phyloP scores from a whole-genome alignment of 2,797 vertebrate genomes.

The Spizella passerina region DNA sequence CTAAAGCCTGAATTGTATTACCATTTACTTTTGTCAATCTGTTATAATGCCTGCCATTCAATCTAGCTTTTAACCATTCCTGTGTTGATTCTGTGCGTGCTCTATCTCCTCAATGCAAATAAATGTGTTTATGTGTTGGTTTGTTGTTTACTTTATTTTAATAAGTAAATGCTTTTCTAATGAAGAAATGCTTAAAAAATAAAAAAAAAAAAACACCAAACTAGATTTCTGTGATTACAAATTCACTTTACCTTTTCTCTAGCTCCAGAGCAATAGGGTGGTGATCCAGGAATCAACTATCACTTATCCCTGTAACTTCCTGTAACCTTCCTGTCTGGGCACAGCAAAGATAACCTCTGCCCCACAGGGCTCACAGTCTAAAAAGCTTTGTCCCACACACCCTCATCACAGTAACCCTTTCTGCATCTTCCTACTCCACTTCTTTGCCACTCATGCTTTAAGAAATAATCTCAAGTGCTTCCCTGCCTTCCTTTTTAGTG shows the following conservation, averaged over 20 bases:
- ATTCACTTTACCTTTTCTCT: constrained; percentile 14
- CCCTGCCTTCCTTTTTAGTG: not conserved
- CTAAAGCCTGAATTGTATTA: not conserved
- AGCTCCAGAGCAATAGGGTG: not conserved
- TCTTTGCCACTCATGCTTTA: not conserved
- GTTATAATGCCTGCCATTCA: not conserved
- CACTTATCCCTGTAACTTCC: constrained; percentile 53
- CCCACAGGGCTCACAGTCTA: not conserved
- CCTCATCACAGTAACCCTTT: not conserved
- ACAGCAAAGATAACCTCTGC: constrained; percentile 55
- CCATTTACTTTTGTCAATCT: not conserved
- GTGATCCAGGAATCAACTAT: not conserved
- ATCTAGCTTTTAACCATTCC: not conserved
- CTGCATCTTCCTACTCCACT: not conserved
- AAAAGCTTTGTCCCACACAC: not conserved
- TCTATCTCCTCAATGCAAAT: not conserved
- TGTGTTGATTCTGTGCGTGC: rapidly evolving
- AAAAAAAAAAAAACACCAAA: not conserved
- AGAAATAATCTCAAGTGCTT: not conserved
- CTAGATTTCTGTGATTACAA: not conserved
- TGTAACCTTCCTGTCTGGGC: constrained; percentile 60
- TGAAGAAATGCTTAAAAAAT: not conserved
- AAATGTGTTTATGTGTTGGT: not conserved
- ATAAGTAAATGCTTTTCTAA: not conserved
- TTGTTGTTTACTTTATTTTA: not conserved